Conservation (phyloP, 2,797 vertebrate genomes). For the Champsocephalus esox region DNA sequence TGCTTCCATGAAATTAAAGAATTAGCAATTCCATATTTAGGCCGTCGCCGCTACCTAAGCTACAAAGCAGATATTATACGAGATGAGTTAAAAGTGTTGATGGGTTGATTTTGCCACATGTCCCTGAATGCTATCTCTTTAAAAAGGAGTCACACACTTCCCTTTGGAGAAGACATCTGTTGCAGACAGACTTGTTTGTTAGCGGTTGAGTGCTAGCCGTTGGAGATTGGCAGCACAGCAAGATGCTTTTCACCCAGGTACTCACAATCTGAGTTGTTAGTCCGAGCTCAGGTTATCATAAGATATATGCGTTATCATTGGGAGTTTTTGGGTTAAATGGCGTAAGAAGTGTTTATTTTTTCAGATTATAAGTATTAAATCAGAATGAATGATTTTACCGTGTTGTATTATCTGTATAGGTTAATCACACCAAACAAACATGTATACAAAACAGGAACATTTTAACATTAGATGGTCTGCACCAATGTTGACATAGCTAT, state of each 20-base stretch:
- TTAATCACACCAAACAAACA: conserved; percentile 54
- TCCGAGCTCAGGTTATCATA: conserved; percentile 2
- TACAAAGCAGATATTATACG: conserved; percentile 34
- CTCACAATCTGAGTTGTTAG: conserved; percentile 19
- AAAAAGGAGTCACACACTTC: conserved; percentile 43
- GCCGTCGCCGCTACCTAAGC: conserved; percentile 9
- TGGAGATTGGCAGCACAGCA: conserved; percentile 6
- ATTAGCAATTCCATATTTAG: conserved; percentile 15
- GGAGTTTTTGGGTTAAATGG: neutral
- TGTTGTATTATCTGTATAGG: conserved; percentile 19
- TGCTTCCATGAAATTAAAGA: conserved; percentile 46
- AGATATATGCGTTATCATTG: neutral
- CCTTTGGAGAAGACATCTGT: conserved; percentile 61
- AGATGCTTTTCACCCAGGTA: conserved; percentile 24
- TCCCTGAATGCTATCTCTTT: conserved; percentile 23
- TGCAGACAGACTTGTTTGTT: conserved; percentile 60
- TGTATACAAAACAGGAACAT: conserved; percentile 48
- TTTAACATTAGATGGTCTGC: conserved; percentile 13
- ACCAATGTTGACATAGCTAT: conserved; percentile 32
- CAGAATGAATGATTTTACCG: neutral
- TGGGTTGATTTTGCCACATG: conserved; percentile 11
- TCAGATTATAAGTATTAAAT: neutral
- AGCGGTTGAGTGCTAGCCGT: conserved; percentile 19
- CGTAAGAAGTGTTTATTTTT: neutral
- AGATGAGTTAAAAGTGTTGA: conserved; percentile 20